These are phyloP conservation scores for Quadroppia sp. DNA, from an alignment of 2,888 invertebrate genomes.

Conservation along the genomic window DNA sequence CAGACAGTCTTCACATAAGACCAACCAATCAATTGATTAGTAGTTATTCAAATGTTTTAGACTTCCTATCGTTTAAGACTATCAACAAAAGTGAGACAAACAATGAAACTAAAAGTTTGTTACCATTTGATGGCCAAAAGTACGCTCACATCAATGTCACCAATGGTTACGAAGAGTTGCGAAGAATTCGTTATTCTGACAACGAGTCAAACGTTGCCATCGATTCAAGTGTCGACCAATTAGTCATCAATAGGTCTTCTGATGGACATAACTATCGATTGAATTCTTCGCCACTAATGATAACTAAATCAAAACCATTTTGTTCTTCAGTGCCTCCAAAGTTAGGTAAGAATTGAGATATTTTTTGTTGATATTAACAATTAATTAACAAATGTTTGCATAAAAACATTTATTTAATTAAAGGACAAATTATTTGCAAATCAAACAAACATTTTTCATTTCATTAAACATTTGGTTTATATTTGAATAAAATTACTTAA, in stretches of 20 bases:
- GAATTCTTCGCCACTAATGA: background rate
- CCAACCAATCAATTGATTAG: background rate
- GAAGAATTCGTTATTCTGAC: too few relatives aligned
- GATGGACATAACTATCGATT: background rate
- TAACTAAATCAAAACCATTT: background rate
- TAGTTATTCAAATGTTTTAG: background rate
- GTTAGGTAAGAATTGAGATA: background rate
- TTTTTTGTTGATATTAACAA: too few relatives aligned
- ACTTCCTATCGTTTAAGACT: background rate
- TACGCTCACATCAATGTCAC: too few relatives aligned
- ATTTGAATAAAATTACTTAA: too few relatives aligned
- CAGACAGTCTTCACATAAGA: background rate
- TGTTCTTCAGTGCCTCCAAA: slow-evolving; percentile 30
- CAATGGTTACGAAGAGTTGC: background rate
- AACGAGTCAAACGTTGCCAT: background rate
- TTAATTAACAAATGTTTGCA: too few relatives aligned
- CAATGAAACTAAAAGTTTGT: background rate
- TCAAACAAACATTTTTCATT: background rate
- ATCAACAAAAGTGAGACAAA: slow-evolving; percentile 3
- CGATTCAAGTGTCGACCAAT: background rate
- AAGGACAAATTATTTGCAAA: background rate
- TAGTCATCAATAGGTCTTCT: background rate
- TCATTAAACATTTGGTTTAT: background rate
- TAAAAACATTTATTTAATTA: background rate
- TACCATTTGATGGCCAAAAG: background rate